Evolutionary conservation across 1,140 invertebrate species (phyloP).

Genomic region (Anastrepha ludens): DNA sequence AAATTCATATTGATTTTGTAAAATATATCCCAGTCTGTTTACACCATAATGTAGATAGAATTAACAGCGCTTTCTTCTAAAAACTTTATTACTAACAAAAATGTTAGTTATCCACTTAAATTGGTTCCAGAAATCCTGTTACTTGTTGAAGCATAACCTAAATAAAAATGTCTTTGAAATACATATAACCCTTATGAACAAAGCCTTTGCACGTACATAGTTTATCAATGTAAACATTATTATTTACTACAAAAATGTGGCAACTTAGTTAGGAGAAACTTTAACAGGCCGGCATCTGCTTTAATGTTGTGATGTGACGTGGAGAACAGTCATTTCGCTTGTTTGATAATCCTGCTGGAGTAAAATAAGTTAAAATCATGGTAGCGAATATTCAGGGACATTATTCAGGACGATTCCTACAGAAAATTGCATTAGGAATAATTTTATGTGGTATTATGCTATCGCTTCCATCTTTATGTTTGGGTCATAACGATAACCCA

Average conservation of each 20-base stretch:
- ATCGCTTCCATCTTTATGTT: slow-evolving; percentile 65
- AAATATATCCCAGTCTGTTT: no score
- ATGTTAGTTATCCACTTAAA: no score
- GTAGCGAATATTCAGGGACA: neutral
- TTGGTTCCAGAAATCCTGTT: no score
- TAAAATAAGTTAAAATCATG: slow-evolving; percentile 1
- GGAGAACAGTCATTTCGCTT: neutral
- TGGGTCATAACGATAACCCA: slow-evolving; percentile 72
- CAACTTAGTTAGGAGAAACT: neutral
- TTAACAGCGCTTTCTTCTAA: no score
- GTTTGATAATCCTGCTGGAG: neutral
- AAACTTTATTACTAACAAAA: no score
- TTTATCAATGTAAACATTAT: no score
- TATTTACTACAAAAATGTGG: neutral
- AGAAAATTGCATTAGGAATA: slow-evolving; percentile 58
- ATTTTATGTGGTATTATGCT: slow-evolving; percentile 63
- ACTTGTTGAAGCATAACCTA: no score
- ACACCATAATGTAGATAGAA: no score
- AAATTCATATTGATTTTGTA: no score
- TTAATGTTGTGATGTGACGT: slow-evolving; percentile 45
- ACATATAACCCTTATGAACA: no score
- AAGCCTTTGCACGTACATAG: no score
- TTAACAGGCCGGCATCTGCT: neutral
- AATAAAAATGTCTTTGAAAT: no score
- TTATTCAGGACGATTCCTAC: neutral